Evolutionary conservation across 2,797 vertebrate species (phyloP), one percentile per base, ranked within the genome.

Genomic region (Acanthurus tractus): DNA sequence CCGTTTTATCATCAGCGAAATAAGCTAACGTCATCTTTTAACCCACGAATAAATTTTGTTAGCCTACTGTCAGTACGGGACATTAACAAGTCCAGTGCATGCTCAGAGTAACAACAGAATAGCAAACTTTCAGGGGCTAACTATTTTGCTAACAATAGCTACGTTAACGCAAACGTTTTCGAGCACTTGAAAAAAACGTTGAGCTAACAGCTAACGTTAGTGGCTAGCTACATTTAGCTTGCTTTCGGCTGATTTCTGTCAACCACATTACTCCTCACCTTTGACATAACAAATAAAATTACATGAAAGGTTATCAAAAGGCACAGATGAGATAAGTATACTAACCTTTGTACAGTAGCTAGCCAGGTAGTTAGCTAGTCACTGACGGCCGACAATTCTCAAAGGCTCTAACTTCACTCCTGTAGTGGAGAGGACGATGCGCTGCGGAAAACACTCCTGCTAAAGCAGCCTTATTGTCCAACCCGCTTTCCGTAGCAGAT

Each of bases 311-410:
- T 29, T 2, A 3, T 49, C 0, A 0, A 59, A 46, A 23, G 0
- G 2, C 48, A 0, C 17, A 44, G 40, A 64, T 11, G 0, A 44
- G 7, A 50, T 8, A 42, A 40, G 11, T 40, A 40, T 9, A 87
- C 89, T 67, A 53, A 92, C 92, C 90, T 82, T 3, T 72, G 63
- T 59, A 4, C 75, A 88, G 79, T 63, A 83, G 76, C 85, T 86
- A 86, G 83, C 74, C 22, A 8, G 48, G 2, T 9, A 62, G 44
- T 14, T 20, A 71, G 83, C 86, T 85, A 89, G 84, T 90, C 88
- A 91, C 84, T 84, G 87, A 63, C 48, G 77, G 70, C 40, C 73
- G 42, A 61, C 59, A 34, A 13, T 50, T 54, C 14, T 12, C 67
- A 63, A 73, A 62, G 63, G 17, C 25, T 79, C 74, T 79, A 74